Evolutionary conservation across 1,140 invertebrate genomes (phyloP).

Genomic region (Drosophila teissieri): DNA sequence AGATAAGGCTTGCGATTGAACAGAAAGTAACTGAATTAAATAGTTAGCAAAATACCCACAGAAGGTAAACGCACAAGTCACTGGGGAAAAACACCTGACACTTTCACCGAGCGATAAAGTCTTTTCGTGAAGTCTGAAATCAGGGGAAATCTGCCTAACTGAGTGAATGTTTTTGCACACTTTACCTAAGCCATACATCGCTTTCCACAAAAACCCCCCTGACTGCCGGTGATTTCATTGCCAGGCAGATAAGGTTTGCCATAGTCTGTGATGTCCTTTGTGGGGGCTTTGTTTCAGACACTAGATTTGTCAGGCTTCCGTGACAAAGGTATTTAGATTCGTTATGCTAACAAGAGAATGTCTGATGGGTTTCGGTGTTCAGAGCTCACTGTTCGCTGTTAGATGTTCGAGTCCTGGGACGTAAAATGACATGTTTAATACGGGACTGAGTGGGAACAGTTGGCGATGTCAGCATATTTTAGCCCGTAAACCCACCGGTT

Average conservation of each 20-base stretch:
- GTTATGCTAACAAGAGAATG: constrained; percentile 44
- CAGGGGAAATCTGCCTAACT: background rate
- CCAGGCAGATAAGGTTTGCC: constrained; percentile 3
- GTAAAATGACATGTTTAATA: constrained; percentile 71
- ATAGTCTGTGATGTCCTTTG: constrained; percentile 24
- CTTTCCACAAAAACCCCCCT: constrained; percentile 7
- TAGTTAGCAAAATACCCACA: constrained; percentile 63
- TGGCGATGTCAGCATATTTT: constrained; percentile 77
- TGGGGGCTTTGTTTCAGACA: constrained; percentile 19
- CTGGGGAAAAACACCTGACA: constrained; percentile 3
- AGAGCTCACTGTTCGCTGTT: constrained; percentile 18
- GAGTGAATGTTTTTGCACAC: constrained; percentile 20
- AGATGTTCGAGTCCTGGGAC: constrained; percentile 18
- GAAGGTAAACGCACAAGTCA: constrained; percentile 15
- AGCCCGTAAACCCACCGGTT: constrained; percentile 51
- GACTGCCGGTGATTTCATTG: constrained; percentile 7
- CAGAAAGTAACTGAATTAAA: constrained; percentile 47
- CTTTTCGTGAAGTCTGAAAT: background rate
- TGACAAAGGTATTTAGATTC: constrained; percentile 51
- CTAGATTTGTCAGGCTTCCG: constrained; percentile 39
- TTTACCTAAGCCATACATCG: constrained; percentile 32
- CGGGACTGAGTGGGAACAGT: constrained; percentile 61
- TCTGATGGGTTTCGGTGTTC: constrained; percentile 38
- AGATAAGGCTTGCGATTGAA: constrained; percentile 13
- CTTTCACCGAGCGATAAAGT: constrained; percentile 9